Conservation (phyloP, 2,797 vertebrate species). For the Selene dorsalis region DNA sequence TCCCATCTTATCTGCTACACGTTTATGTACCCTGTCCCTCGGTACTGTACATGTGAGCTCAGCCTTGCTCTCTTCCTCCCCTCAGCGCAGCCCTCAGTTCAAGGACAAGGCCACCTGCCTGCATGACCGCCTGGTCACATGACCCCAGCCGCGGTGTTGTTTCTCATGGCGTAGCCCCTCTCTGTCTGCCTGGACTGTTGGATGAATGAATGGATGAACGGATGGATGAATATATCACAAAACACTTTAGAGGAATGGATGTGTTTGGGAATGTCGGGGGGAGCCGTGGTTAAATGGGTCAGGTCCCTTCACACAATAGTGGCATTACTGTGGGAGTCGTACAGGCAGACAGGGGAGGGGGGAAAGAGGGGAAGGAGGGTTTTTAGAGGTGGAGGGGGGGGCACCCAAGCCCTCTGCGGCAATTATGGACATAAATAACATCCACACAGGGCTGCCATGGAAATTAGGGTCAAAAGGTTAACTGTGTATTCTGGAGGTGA, state of each 20-base stretch:
- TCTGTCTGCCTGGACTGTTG: constrained; percentile 62
- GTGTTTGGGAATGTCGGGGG: constrained; percentile 73
- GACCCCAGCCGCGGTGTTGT: constrained; percentile 62
- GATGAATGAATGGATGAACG: constrained; percentile 75
- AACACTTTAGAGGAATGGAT: constrained; percentile 72
- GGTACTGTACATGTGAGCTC: constrained; percentile 38
- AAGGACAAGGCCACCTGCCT: constrained; percentile 75
- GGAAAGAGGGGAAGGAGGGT: constrained; percentile 20
- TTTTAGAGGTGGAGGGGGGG: constrained; percentile 12
- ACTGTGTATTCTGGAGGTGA: constrained; percentile 68
- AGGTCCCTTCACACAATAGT: constrained; percentile 78
- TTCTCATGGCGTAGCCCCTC: constrained; percentile 66
- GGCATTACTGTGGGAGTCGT: constrained; percentile 73
- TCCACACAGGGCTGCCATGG: constrained; percentile 72
- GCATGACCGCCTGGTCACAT: constrained; percentile 69
- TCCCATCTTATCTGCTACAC: constrained; percentile 12
- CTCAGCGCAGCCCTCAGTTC: constrained; percentile 58
- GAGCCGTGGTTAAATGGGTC: constrained; percentile 81
- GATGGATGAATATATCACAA: constrained; percentile 76
- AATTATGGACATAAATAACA: constrained; percentile 83
- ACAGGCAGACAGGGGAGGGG: constrained; percentile 57
- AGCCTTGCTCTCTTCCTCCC: constrained; percentile 41
- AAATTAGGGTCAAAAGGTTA: constrained; percentile 80
- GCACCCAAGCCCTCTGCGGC: constrained; percentile 56
- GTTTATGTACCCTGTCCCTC: constrained; percentile 21